Evolutionary conservation across 2,888 invertebrate genomes (phyloP), one percentile per base, ranked within the genome.

Genomic region (Nephrotoma guestfalica): DNA sequence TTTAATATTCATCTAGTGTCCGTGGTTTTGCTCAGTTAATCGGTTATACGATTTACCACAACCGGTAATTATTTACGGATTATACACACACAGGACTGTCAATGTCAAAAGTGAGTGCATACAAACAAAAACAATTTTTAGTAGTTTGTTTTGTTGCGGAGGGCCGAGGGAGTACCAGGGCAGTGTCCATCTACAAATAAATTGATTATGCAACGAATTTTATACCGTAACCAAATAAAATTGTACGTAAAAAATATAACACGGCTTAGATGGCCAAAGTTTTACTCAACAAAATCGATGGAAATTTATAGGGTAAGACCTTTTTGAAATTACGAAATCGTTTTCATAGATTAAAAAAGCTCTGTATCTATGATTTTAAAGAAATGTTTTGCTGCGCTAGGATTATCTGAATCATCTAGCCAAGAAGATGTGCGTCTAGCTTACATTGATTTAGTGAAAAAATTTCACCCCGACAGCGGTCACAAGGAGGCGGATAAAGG

Each of bases 391-490:
- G 91, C 92, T 88, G 91, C 94, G 51, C 92, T 97, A 45, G 94
- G 94, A 86, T 92, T 97, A 45, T 91, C 93, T 0, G 93, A 94
- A 88, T 91, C 94, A 86, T 94, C 96, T 40, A 95, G 95, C 88
- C 95, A 96, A 90, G 94, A 95, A 89, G 93, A 94, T 41, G 93
- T 97, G 7, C 93, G 95, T 86, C 90, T 93, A 88, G 95, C 96
- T 1, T 97, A 96, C 90, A 91, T 97, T 86, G 92, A 93, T 86
- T 92, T 97, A 71, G 97, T 95, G 0, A 97, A 97, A 90, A 93
- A 93, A 88, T 96, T 94, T 89, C 97, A 98, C 91, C 97, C 98
- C 0, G 98, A 98, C 89, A 95, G 96, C 85, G 94, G 95, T 0
- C 93, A 93, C 0, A 91, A 93, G 0, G 94, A 95, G 88, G 96